These are phyloP conservation scores for Brachionus paranguensis DNA, from an alignment of 1,140 invertebrate species.

Conservation along the genomic window DNA sequence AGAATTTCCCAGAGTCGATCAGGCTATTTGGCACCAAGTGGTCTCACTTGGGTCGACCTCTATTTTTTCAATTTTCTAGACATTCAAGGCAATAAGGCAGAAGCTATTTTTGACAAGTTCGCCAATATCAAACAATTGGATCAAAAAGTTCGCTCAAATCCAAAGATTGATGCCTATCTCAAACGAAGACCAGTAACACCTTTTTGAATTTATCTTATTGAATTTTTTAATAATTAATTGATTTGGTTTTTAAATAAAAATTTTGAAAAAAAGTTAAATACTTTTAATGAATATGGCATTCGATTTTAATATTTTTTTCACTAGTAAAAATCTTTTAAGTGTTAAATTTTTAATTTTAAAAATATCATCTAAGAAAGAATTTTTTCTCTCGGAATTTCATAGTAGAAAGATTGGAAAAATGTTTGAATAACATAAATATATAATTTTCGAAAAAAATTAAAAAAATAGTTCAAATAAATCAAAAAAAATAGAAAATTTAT, in stretches of 20 bases:
- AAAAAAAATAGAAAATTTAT: no score
- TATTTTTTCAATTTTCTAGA: constrained; percentile 9
- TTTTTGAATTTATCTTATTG: neutral
- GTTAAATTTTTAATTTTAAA: no score
- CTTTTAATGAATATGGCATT: no score
- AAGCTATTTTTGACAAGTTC: neutral
- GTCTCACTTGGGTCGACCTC: constrained; percentile 5
- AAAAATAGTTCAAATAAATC: no score
- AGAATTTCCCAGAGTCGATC: neutral
- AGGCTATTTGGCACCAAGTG: constrained; percentile 4
- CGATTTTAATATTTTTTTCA: no score
- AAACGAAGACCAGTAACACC: neutral
- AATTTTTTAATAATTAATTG: neutral
- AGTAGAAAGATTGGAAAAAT: no score
- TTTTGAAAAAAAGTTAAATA: no score
- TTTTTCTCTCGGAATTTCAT: no score
- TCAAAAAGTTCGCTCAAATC: neutral
- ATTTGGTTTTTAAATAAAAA: neutral
- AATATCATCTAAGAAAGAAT: no score
- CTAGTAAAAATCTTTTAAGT: no score
- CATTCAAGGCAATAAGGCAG: neutral
- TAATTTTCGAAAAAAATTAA: no score
- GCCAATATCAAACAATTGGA: neutral
- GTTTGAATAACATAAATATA: no score
- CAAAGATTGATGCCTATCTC: neutral